Base-by-base conservation (phyloP, 2,888 invertebrate genomes). In the Caenorhabditis sp. region DNA sequence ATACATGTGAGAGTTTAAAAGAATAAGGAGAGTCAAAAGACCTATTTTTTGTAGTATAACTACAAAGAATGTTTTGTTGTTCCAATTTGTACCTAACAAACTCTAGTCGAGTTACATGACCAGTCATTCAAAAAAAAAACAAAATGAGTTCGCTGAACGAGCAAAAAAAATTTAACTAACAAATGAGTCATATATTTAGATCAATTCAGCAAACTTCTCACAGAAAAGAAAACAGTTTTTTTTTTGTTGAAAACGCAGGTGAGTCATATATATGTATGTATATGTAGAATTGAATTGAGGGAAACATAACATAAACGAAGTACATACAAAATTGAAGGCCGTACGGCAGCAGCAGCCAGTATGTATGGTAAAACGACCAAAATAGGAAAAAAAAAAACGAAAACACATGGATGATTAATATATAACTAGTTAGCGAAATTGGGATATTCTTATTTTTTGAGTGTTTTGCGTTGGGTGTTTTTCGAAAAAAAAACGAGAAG, bases 401-500 rank as follows among this genome's bases (percentile, higher is more conserved):
- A 20, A 25, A 59, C 43, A 43, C 43, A 43, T 43, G 17, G 59
- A 38, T 43, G 58, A 36, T 31, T 20, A 23, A 27, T 21, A 14
- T 17, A n/a, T 23, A 17, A 59, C 21, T 59, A 50, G 23, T 53
- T 53, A 21, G 21, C 53, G 49, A 49, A 49, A 23, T 25, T 25
- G 25, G 17, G 43, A 43, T 43, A 43, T 43, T 43, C 43, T 2
- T 14, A 10, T 43, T 25, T 53, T 8, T 27, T 23, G 21, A 14
- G 64, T 36, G 59, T 58, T 59, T 59, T 38, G 57, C 25, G 57
- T 57, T 63, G n/a, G n/a, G n/a, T n/a, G n/a, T 63, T 56, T 58
- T 36, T 1, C 20, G 27, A 25, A 63, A 57, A 27, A 57, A 57
- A 58, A 64, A 58, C 58, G 58, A 64, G 57, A 57, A 49, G 58